Conservation (phyloP, 2,113 vertebrate genomes). For the Cichladusa arquata region DNA sequence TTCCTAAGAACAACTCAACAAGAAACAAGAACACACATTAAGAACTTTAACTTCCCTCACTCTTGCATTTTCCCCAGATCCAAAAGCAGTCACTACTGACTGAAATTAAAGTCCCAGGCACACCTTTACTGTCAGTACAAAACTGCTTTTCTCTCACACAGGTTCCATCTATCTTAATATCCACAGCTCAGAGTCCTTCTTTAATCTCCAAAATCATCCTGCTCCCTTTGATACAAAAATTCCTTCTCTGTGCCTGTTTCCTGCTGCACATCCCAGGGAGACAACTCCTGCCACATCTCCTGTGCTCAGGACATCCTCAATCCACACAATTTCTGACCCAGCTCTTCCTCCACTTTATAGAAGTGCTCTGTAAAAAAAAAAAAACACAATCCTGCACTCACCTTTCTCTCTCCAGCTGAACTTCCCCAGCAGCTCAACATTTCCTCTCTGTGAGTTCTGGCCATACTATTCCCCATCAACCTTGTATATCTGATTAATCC, state of each 20-base stretch:
- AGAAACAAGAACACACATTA: neutral
- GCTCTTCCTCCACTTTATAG: neutral
- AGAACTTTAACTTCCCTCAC: neutral
- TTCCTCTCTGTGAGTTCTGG: fast-evolving
- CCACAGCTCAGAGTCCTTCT: neutral
- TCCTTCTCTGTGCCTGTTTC: neutral
- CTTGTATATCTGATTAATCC: neutral
- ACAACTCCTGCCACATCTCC: neutral
- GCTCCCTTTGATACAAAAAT: neutral
- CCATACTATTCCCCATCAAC: neutral
- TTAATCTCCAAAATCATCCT: neutral
- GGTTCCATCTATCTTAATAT: neutral
- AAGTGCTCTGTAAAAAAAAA: neutral
- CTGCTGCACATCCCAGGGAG: neutral
- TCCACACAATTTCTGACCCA: neutral
- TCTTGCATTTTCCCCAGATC: neutral
- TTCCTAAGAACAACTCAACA: neutral
- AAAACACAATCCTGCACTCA: fast-evolving
- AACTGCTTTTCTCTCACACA: neutral
- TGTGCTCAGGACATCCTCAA: neutral
- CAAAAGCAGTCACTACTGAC: neutral
- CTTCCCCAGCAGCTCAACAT: neutral
- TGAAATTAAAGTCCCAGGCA: neutral
- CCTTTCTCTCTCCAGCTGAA: neutral
- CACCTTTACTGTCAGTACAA: neutral